phyloP scores from a whole-genome alignment of 37 sponge, comb jelly and placozoan species.

The Aplysina aerophoba region DNA sequence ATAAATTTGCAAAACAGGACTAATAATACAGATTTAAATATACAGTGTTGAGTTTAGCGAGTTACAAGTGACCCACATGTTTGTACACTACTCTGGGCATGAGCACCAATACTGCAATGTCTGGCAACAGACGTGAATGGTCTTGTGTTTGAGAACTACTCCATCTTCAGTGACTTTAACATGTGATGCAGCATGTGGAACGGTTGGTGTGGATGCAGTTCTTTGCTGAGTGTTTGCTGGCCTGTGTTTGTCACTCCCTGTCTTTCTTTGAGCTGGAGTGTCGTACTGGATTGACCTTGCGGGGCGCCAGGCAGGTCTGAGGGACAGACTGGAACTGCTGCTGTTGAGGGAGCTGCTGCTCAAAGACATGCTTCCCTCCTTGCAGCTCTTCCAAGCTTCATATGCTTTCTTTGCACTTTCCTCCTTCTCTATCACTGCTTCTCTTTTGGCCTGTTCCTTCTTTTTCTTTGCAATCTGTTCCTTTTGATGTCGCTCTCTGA shows the following conservation, averaged over 20 bases:
- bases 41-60: background rate
- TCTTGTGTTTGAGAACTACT: constrained; percentile 22
- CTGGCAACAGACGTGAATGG: constrained; percentile 83
- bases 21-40: background rate
- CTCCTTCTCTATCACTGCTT: constrained; percentile 50
- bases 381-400: constrained; percentile 54
- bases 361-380: background rate
- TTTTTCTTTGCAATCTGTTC: background rate
- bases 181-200: background rate
- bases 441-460: background rate
- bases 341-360: too few relatives aligned
- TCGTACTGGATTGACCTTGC: constrained; percentile 59
- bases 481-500: background rate
- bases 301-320: constrained; percentile 65
- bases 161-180: background rate
- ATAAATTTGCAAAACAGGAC: background rate
- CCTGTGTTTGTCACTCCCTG: background rate
- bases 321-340: background rate
- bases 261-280: background rate
- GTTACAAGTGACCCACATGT: background rate
- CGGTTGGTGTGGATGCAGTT: background rate
- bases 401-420: constrained; percentile 37
- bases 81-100: constrained; percentile 30
- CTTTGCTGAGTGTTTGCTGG: background rate
- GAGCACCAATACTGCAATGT: constrained; percentile 79